Conservation (phyloP, 1,140 invertebrate genomes). For the Musca vetustissima region DNA sequence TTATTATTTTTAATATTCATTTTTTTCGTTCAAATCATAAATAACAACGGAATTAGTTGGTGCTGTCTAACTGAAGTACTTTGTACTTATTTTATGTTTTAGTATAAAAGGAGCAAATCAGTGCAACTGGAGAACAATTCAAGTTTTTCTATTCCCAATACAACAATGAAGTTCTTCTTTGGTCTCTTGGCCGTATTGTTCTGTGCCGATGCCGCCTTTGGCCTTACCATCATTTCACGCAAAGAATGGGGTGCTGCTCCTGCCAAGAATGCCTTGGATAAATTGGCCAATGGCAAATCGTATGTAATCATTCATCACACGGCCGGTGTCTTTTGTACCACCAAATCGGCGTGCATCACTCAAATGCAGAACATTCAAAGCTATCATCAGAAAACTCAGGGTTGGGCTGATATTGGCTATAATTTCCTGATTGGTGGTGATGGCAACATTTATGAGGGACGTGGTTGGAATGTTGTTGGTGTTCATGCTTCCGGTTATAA, state of each 20-base stretch:
- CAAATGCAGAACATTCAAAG: conserved; percentile 63
- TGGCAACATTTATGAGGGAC: conserved; percentile 65
- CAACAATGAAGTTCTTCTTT: background rate
- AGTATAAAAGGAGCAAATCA: no score
- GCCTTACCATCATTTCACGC: conserved; percentile 57
- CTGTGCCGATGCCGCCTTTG: conserved; percentile 38
- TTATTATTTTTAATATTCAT: no score
- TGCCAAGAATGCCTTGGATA: conserved; percentile 39
- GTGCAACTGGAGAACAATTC: no score
- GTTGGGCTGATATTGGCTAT: conserved; percentile 75
- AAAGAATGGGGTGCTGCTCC: conserved; percentile 64
- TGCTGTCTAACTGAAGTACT: no score
- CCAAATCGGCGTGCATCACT: conserved; percentile 55
- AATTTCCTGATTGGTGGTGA: conserved; percentile 61
- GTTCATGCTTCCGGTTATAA: conserved; percentile 71
- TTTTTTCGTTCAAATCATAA: no score
- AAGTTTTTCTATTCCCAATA: no score
- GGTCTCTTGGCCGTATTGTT: conserved; percentile 37
- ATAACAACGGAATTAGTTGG: no score
- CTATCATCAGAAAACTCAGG: conserved; percentile 61
- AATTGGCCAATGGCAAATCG: conserved; percentile 62
- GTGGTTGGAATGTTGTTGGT: conserved; percentile 69
- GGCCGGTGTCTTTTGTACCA: conserved; percentile 61
- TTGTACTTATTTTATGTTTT: no score
- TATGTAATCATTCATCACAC: conserved; percentile 79